Base-by-base conservation (phyloP, 1,140 invertebrate genomes). In the Penaeus indicus region DNA sequence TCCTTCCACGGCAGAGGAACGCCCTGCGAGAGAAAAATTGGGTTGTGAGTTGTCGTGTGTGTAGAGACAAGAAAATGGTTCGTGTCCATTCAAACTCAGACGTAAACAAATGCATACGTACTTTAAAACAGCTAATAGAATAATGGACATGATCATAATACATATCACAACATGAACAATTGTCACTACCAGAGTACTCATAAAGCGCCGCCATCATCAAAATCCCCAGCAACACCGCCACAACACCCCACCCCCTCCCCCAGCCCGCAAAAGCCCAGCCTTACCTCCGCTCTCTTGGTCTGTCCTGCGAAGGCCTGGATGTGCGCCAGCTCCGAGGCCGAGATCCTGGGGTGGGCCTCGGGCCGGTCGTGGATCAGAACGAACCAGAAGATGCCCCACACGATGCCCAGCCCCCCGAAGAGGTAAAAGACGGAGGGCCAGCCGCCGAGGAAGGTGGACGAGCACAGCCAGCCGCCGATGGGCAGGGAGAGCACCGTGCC, bases 251-350 rank as follows among this genome's bases (percentile, higher is more conserved):
- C n/a, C 38, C 69, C 27, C 3, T 19, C 67, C 32, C 47, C 27
- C 80, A n/a, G 60, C 80, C 32, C 60, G 60, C 81, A 38, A 25
- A 38, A 61, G 62, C 61, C 64, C 81, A 16, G 19, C 60, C 77
- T 77, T 25, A 88, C 86, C 86, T 84, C 86, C 10, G 86, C 81
- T 32, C 86, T 88, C 81, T 88, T 88, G 25, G 64, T 88, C 27
- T 78, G 32, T n/a, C 47, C 21, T 90, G 91, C 72, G 94, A 94
- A 61, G 92, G 75, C 16, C 42, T 90, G 72, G 3, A 90, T 83
- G 25, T 84, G 79, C 16, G 47, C 62, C 79, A 95, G 93, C 93
- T 99, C 98, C 69, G 96, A 95, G 0, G 94, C 93, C 0, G 95
- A 94, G 91, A 99, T 99, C 83, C 97, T 91, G 19, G 93, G 93